These are phyloP conservation scores for Melanostigma gelatinosum DNA, from an alignment of 2,113 vertebrate genomes.

Conservation along the genomic window DNA sequence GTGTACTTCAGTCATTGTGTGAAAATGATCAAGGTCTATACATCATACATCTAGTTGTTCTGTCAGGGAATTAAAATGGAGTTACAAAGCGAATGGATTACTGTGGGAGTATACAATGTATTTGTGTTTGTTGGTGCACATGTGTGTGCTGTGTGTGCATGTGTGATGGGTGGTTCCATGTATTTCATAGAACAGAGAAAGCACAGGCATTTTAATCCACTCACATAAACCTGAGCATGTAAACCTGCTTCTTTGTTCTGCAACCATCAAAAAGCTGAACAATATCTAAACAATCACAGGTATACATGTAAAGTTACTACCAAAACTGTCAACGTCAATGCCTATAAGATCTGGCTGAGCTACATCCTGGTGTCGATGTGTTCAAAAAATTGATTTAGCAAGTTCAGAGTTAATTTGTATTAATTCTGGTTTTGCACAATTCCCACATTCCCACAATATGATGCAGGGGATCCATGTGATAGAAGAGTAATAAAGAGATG, in stretches of 20 bases:
- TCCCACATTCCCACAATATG: not conserved
- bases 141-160: not conserved
- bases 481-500: not conserved
- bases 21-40: not conserved
- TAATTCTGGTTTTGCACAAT: not conserved
- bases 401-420: not conserved
- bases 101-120: not conserved
- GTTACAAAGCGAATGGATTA: conserved; percentile 12
- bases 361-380: not conserved
- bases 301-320: not conserved
- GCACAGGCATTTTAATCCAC: conserved; percentile 14
- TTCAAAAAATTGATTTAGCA: not conserved
- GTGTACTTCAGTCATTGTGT: not conserved
- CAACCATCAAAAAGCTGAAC: not conserved
- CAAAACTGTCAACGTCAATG: not conserved
- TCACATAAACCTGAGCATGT: not conserved
- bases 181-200: not conserved
- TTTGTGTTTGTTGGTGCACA: not conserved
- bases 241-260: not conserved
- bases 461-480: not conserved
- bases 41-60: not conserved
- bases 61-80: conserved; percentile 1
- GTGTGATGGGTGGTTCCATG: not conserved
- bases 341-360: not conserved
- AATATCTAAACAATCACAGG: not conserved